Conservation (phyloP, 2,113 vertebrate species). For the Dicrurus megarhynchus region DNA sequence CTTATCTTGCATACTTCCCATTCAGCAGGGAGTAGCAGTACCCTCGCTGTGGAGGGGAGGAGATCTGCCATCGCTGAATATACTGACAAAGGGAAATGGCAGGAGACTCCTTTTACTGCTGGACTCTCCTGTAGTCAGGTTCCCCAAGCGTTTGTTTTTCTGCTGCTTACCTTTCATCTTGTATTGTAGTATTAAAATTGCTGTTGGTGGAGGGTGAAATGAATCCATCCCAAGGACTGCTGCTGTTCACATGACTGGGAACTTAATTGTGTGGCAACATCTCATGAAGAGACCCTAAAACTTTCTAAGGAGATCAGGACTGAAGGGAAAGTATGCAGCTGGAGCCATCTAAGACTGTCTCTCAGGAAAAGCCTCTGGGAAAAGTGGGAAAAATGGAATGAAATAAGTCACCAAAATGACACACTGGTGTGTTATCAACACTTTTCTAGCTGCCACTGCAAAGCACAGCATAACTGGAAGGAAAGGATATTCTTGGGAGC, state of each 20-base stretch:
- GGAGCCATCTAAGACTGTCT: background rate
- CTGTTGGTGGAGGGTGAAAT: background rate
- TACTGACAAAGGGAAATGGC: background rate
- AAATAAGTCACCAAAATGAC: background rate
- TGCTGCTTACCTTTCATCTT: slow-evolving; percentile 16
- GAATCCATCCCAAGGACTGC: background rate
- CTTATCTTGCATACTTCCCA: background rate
- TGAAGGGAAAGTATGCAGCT: background rate
- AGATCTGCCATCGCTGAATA: background rate
- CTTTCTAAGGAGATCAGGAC: background rate
- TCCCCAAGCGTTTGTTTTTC: background rate
- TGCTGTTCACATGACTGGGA: background rate
- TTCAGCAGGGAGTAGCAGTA: background rate
- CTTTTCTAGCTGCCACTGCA: background rate
- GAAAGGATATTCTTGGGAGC: background rate
- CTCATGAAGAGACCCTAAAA: background rate
- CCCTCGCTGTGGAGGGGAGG: background rate
- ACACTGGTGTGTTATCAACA: background rate
- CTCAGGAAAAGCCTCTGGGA: background rate
- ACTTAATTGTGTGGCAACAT: background rate
- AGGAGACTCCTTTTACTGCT: background rate
- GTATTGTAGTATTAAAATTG: background rate
- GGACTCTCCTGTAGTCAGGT: background rate
- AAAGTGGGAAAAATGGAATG: background rate
- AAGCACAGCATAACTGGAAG: background rate